A percentile compares a stretch with the other conserved stretches of the same genome.
phyloP scores from a whole-genome alignment of 1,140 invertebrate genomes.

The Drosophila willistoni region DNA sequence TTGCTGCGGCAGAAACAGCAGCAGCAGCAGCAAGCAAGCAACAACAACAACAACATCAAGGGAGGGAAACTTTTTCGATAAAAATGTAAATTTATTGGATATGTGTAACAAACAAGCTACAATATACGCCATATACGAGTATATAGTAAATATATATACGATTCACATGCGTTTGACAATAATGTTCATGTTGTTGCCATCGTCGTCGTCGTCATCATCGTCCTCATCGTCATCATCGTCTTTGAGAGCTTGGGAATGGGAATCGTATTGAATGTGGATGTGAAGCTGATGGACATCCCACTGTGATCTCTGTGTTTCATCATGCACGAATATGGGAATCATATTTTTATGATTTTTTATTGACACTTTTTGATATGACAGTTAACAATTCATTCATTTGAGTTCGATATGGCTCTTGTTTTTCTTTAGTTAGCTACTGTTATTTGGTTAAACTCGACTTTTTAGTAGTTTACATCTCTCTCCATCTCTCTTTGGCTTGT shows the following conservation, averaged over 20 bases:
- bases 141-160: conserved; percentile 13
- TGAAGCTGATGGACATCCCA: conserved; percentile 5
- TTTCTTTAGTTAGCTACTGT: conserved; percentile 49
- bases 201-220: conserved; percentile 14
- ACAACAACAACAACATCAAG: conserved; percentile 45
- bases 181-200: conserved; percentile 56
- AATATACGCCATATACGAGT: conserved; percentile 13
- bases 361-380: conserved; percentile 65
- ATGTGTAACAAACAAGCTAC: conserved; percentile 75
- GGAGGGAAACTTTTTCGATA: conserved; percentile 76
- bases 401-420: conserved; percentile 29
- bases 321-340: conserved; percentile 61
- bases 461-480: conserved; percentile 49
- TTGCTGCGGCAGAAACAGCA: conserved; percentile 58
- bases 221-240: conserved; percentile 1
- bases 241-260: conserved; percentile 3
- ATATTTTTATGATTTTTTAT: conserved; percentile 79
- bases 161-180: conserved; percentile 67
- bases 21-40: conserved; percentile 5
- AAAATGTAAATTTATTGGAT: conserved; percentile 81
- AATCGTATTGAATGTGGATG: not conserved
- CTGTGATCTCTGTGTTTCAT: conserved; percentile 47
- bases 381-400: conserved; percentile 72
- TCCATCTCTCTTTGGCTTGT: conserved; percentile 1
- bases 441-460: conserved; percentile 36